Base-by-base conservation (phyloP, 2,888 invertebrate genomes). In the Dichetophora obliterata region DNA sequence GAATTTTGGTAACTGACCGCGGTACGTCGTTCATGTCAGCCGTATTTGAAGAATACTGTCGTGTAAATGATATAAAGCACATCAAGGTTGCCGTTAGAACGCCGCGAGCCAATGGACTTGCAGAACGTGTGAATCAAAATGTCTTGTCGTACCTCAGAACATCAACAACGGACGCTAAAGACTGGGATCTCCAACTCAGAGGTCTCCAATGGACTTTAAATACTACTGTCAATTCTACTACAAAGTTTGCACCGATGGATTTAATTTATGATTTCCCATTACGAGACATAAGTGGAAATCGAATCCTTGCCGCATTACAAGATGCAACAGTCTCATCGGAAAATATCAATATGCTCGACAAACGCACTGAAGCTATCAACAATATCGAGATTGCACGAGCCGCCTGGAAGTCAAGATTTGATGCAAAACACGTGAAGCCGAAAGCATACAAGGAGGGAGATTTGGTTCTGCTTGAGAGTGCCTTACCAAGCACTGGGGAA, bases 81-180 rank as follows among this genome's bases (percentile, higher is more conserved):
- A 78, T 78, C 6, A 73, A 78, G 19, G 72, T 77, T 22, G 76
- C 76, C 0, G 78, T 77, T 2, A 31, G 77, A 59, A 77, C 77
- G 11, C 77, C 71, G 1, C 37, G 74, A 24, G 72, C 68, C 0
- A 76, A 70, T 65, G 78, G 76, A 5, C 34, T 78, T 0, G 69
- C 78, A 3, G 76, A 78, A 37, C 52, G 80, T 61, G 65, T 76
- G 3, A 77, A 77, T 11, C 34, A 72, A 61, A 65, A 71, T 24
- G 50, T 77, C 1, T 27, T 78, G 24, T 63, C 65, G 0, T 77
- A 59, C 16, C 22, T 78, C 19, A 72, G 61, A 54, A 19, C 77
- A 22, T 50, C 61, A 0, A 37, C 66, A 1, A 48, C 52, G 14
- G 73, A 73, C 6, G 71, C 61, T 0, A 77, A 75, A 34, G 57